These are phyloP conservation scores for Actias luna DNA, from an alignment of 2,888 invertebrate genomes.

Conservation along the genomic window DNA sequence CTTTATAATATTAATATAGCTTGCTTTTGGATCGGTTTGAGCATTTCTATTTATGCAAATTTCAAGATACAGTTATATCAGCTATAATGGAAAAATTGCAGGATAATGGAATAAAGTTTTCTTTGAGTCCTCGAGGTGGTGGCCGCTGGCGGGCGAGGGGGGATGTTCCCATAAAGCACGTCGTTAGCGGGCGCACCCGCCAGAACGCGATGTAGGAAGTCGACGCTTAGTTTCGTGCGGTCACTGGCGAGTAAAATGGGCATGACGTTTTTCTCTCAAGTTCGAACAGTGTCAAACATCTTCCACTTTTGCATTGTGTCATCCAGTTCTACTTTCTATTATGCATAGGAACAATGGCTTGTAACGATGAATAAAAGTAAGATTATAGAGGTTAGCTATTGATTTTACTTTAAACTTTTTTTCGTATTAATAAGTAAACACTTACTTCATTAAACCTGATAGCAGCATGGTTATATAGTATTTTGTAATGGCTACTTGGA, in stretches of 20 bases:
- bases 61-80: background rate
- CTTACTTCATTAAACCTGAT: too few relatives aligned
- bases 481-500: too few relatives aligned
- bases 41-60: background rate
- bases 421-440: too few relatives aligned
- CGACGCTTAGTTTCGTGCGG: conserved; percentile 53
- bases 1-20: too few relatives aligned
- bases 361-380: too few relatives aligned
- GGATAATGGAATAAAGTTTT: conserved; percentile 9
- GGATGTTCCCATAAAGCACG: conserved; percentile 68
- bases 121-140: conserved; percentile 1
- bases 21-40: background rate
- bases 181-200: conserved; percentile 66
- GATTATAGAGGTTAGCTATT: too few relatives aligned
- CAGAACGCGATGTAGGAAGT: conserved; percentile 76
- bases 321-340: too few relatives aligned
- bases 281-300: too few relatives aligned
- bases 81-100: background rate
- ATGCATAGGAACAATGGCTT: too few relatives aligned
- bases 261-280: too few relatives aligned
- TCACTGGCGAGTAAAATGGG: conserved; percentile 24
- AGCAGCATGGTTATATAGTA: too few relatives aligned
- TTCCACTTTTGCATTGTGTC: background rate
- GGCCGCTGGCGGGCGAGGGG: background rate
- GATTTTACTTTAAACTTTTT: too few relatives aligned